Percentiles rank a stretch among this genome's conserved stretches.
These are phyloP conservation scores for Argyrosomus japonicus DNA, from an alignment of 2,113 vertebrate genomes.

Conservation along the genomic window DNA sequence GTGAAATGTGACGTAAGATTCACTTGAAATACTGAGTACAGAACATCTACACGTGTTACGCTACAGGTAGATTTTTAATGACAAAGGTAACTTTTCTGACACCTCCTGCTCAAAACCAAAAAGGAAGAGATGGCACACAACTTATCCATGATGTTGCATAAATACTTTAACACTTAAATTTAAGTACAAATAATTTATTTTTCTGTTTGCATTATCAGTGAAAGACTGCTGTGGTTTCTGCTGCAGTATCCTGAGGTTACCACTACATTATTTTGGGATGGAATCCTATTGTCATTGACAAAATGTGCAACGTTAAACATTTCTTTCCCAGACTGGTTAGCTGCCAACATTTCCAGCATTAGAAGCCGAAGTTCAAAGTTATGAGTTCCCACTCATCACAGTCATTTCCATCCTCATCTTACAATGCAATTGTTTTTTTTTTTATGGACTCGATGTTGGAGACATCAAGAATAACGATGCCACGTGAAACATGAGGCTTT, in stretches of 20 bases:
- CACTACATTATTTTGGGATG: background rate
- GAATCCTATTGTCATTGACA: background rate
- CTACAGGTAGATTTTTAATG: no score
- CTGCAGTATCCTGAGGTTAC: background rate
- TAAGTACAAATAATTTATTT: background rate
- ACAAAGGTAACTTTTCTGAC: no score
- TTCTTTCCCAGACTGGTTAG: background rate
- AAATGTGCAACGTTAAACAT: background rate
- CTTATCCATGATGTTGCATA: background rate
- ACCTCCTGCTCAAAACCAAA: no score
- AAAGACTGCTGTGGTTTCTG: background rate
- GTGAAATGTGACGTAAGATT: background rate
- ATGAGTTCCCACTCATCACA: slow-evolving; percentile 7
- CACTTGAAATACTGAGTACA: background rate
- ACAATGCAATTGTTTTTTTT: slow-evolving; percentile 31
- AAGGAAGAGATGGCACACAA: background rate
- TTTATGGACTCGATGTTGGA: slow-evolving; percentile 51
- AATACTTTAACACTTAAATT: background rate
- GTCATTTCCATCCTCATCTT: slow-evolving; percentile 34
- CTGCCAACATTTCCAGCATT: background rate
- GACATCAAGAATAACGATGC: slow-evolving; percentile 39
- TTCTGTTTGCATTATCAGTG: background rate
- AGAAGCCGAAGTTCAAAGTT: background rate
- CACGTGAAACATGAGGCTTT: slow-evolving; percentile 39
- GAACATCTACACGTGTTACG: background rate